Evolutionary conservation across 2,888 invertebrate genomes (phyloP), one percentile per base, ranked within the genome.

Genomic region (Drosophila gaucha): DNA sequence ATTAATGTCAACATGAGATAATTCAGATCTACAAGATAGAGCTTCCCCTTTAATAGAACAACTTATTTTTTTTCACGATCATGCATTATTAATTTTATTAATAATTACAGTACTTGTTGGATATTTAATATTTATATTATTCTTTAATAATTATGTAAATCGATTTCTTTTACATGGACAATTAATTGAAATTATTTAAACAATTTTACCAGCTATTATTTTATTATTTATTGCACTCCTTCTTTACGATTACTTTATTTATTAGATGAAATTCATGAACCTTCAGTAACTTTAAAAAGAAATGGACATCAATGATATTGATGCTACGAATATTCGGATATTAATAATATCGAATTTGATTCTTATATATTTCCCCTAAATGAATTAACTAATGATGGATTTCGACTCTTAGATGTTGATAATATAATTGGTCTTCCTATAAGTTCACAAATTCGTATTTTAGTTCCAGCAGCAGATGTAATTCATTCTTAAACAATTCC

Each of bases 21-120:
- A 92, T 85, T 80, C 94, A 75, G 92, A 92, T 65, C 90, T 94
- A 69, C 94, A 94, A 94, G 93, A 95, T 92, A 91, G 93, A 80
- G 91, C 92, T 41, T 94, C 94, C 0, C 94, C 94, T 35, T 89
- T 94, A 91, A 95, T 95, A 93, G 94, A 94, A 94, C 93, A 94
- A 93, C 92, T 94, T 91, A 93, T 92, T 86, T 94, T 94, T 88
- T 94, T 94, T 80, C 94, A 94, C 89, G 94, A 94, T 90, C 93
- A 94, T 80, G 92, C 93, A 2, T 83, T 94, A 92, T 89, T 94
- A 91, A 93, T 94, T 92, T 89, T 94, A 90, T 90, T 93, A 76
- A 93, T 94, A 92, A 94, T 94, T 92, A 93, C 93, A 70, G 90
- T 93, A 78, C 89, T 94, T 92, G 93, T 94, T 20, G 85, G 93